A percentile compares a stretch with the other conserved stretches of the same genome.
phyloP scores from a whole-genome alignment of 2,113 vertebrate species.

The Hippocampus comes region DNA sequence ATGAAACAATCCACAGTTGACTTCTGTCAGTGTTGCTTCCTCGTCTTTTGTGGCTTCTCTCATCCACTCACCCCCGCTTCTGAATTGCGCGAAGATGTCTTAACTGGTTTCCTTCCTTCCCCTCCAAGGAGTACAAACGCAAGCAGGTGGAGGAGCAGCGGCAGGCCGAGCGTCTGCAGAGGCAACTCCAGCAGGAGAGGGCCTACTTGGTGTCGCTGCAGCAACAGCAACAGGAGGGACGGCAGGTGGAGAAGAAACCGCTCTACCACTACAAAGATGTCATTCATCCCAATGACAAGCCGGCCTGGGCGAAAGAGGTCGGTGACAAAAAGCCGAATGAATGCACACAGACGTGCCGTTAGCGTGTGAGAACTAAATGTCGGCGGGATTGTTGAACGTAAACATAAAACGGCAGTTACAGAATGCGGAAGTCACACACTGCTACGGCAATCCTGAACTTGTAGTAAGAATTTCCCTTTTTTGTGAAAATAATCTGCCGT shows the following conservation, averaged over 20 bases:
- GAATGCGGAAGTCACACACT: neutral
- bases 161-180: slow-evolving; percentile 89
- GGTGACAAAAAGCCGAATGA: slow-evolving; percentile 2
- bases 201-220: slow-evolving; percentile 89
- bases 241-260: slow-evolving; percentile 84
- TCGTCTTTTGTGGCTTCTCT: neutral
- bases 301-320: slow-evolving; percentile 95
- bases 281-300: slow-evolving; percentile 87
- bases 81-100: neutral
- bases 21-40: neutral
- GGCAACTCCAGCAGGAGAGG: slow-evolving; percentile 89
- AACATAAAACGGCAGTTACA: neutral
- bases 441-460: neutral
- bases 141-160: slow-evolving; percentile 95
- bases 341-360: too few species aligned
- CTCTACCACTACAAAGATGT: slow-evolving; percentile 93
- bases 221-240: slow-evolving; percentile 79
- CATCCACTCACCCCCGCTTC: neutral
- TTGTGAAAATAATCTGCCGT: too few species aligned
- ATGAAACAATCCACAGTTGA: neutral
- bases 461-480: too few species aligned
- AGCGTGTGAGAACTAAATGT: neutral
- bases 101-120: neutral
- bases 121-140: slow-evolving; percentile 90
- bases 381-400: neutral